These are phyloP conservation scores for Drosophila pachea DNA, from an alignment of 1,140 invertebrate species.

Conservation along the genomic window DNA sequence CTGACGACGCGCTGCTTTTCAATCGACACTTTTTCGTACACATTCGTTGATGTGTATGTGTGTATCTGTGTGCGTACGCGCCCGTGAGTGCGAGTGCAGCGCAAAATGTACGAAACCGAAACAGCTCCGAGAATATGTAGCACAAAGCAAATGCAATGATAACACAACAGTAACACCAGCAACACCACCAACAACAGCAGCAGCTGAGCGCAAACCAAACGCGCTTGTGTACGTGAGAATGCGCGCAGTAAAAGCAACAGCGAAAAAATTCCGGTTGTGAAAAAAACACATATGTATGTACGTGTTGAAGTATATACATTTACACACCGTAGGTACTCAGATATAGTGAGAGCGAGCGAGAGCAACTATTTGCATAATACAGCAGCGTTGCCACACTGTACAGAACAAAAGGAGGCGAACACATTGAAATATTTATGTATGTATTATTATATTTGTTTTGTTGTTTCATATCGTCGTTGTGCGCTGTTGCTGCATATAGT, in stretches of 20 bases:
- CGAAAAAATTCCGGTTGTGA: conserved; percentile 72
- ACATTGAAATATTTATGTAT: conserved; percentile 7
- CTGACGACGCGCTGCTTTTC: conserved; percentile 35
- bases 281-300: conserved; percentile 36
- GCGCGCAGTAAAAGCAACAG: conserved; percentile 64
- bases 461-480: neutral
- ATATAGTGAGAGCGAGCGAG: conserved; percentile 32
- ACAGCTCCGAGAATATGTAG: conserved; percentile 43
- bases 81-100: conserved; percentile 31
- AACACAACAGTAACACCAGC: conserved; percentile 49
- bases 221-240: conserved; percentile 65
- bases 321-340: conserved; percentile 6
- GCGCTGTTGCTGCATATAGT: conserved; percentile 10
- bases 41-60: conserved; percentile 12
- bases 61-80: conserved; percentile 15
- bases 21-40: conserved; percentile 38
- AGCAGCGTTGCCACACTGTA: conserved; percentile 53
- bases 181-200: conserved; percentile 33
- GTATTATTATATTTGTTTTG: neutral
- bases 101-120: conserved; percentile 54
- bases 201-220: conserved; percentile 51
- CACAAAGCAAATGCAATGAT: conserved; percentile 70
- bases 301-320: neutral
- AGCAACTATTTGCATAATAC: conserved; percentile 59
- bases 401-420: conserved; percentile 27